Evolutionary conservation across 2,888 invertebrate genomes (phyloP).

Genomic region (Tanypteryx hageni): DNA sequence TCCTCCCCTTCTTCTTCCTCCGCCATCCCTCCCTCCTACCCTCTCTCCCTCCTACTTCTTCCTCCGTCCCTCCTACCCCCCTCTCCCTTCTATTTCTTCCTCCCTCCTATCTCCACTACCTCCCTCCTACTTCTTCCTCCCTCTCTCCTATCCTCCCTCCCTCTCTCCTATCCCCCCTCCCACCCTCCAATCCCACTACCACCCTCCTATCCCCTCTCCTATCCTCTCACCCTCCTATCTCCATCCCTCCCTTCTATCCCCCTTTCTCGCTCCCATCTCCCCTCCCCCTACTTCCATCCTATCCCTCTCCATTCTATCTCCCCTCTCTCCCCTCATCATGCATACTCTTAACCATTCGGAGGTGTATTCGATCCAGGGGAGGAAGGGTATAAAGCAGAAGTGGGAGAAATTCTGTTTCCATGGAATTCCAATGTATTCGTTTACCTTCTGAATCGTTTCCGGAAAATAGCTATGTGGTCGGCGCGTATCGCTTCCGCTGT

Average conservation of each 20-base stretch:
- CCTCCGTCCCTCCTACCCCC: background rate
- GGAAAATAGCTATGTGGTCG: slow-evolving; percentile 31
- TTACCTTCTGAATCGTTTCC: slow-evolving; percentile 9
- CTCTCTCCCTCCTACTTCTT: background rate
- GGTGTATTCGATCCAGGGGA: background rate
- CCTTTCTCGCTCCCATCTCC: background rate
- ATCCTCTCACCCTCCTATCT: background rate
- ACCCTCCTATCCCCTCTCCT: too few species aligned
- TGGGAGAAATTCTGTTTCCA: background rate
- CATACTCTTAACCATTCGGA: background rate
- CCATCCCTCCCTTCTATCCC: background rate
- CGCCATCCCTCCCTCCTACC: background rate
- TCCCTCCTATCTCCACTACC: too few species aligned
- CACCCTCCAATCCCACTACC: background rate
- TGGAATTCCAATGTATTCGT: slow-evolving; percentile 51
- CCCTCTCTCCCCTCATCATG: background rate
- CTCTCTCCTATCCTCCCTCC: background rate
- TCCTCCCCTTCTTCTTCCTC: background rate
- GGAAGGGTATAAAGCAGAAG: background rate
- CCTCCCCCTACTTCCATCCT: background rate
- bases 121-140: background rate
- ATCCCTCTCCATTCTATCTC: background rate
- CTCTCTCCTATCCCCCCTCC: background rate
- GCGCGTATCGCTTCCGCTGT: slow-evolving; percentile 34
- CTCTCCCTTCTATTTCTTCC: background rate